Evolutionary conservation across 2,888 invertebrate species (phyloP).

Genomic region (Microdon myrmicae): DNA sequence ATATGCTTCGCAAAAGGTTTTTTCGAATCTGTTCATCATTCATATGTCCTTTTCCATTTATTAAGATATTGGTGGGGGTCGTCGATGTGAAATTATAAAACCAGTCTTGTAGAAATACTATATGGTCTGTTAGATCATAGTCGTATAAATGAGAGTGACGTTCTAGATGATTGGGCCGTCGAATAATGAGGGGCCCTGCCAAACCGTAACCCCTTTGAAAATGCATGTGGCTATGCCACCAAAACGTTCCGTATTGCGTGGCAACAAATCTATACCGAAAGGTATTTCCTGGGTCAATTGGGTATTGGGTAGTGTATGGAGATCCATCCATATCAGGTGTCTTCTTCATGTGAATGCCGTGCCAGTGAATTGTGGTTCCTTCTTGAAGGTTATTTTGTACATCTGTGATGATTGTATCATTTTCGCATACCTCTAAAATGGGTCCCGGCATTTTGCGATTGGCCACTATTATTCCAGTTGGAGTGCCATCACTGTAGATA

Average conservation of each 20-base stretch:
- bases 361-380: constrained; percentile 62
- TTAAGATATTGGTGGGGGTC: constrained; percentile 58
- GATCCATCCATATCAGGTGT: constrained; percentile 64
- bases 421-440: constrained; percentile 59
- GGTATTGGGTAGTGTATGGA: constrained; percentile 63
- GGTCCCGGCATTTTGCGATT: constrained; percentile 60
- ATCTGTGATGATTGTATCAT: constrained; percentile 62
- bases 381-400: constrained; percentile 60
- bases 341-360: constrained; percentile 60
- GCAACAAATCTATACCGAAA: constrained; percentile 61
- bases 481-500: constrained; percentile 56
- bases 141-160: constrained; percentile 59
- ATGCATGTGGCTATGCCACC: constrained; percentile 63
- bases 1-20: constrained; percentile 15
- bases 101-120: constrained; percentile 62
- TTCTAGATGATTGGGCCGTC: constrained; percentile 55
- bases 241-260: constrained; percentile 60
- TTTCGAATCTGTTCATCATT: constrained; percentile 53
- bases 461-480: constrained; percentile 58
- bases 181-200: constrained; percentile 59
- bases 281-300: constrained; percentile 61
- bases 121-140: constrained; percentile 59
- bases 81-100: constrained; percentile 58
- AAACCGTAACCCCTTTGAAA: constrained; percentile 61
- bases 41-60: constrained; percentile 59